phyloP scores from a whole-genome alignment of 2,888 invertebrate genomes.

The Stictocephala bisonia region DNA sequence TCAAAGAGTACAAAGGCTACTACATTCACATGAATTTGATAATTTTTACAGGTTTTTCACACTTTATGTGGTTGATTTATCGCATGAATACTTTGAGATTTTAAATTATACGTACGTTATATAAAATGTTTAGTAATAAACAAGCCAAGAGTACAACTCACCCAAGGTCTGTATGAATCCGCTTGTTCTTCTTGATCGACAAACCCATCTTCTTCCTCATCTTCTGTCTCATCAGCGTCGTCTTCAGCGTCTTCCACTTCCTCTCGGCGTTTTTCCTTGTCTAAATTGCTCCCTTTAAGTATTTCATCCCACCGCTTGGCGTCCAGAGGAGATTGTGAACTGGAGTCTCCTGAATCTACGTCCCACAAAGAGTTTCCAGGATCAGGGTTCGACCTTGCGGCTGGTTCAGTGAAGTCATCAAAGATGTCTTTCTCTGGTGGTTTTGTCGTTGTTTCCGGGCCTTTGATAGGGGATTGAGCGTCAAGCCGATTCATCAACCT shows the following conservation, averaged over 20 bases:
- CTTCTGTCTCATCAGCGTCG: conserved; percentile 44
- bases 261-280: conserved; percentile 62
- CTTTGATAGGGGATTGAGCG: no score
- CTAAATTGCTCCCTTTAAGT: conserved; percentile 56
- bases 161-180: conserved; percentile 43
- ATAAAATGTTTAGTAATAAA: no score
- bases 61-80: no score
- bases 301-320: conserved; percentile 4
- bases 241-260: conserved; percentile 59
- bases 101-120: no score
- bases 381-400: no score
- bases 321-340: conserved; percentile 14
- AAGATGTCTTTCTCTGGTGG: no score
- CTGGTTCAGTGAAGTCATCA: no score
- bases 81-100: no score
- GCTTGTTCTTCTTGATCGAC: conserved; percentile 40
- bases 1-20: no score
- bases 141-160: conserved; percentile 10
- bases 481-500: conserved; percentile 41
- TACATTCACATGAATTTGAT: no score
- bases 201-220: conserved; percentile 21
- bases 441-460: conserved; percentile 30
- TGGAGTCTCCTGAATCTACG: conserved; percentile 5
- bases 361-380: conserved; percentile 20
- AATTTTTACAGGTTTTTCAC: no score